phyloP scores from a whole-genome alignment of 2,797 vertebrate species.

The Adrianichthys oophorus region DNA sequence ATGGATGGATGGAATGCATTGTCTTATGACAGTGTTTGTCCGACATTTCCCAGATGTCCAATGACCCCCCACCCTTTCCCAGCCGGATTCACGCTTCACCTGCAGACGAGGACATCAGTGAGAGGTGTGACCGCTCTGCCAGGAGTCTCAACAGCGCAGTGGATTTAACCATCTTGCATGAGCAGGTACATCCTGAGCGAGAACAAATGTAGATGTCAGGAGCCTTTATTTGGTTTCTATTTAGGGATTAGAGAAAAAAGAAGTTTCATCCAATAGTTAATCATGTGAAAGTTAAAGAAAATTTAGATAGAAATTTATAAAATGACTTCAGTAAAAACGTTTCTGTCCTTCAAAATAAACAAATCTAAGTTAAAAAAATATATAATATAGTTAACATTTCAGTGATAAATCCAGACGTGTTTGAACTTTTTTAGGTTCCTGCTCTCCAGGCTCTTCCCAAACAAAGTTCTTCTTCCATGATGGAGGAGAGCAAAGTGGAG shows the following conservation, averaged over 20 bases:
- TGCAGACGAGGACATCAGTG: slow-evolving; percentile 4
- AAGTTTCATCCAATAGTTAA: not conserved
- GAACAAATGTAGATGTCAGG: not conserved
- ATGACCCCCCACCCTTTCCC: not conserved
- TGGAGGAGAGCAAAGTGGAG: slow-evolving; percentile 7
- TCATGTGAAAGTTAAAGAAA: too few relatives aligned
- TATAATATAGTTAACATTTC: not conserved
- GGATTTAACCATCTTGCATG: not conserved
- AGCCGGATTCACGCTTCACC: not conserved
- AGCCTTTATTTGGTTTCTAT: too few relatives aligned
- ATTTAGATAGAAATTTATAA: too few relatives aligned
- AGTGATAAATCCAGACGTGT: not conserved
- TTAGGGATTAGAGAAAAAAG: too few relatives aligned
- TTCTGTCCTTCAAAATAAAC: not conserved
- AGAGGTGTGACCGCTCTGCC: slow-evolving; percentile 63
- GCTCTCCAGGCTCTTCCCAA: not conserved
- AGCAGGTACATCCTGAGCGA: not conserved
- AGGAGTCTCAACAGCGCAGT: slow-evolving; percentile 7
- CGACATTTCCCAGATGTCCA: slow-evolving; percentile 23
- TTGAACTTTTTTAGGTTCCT: slow-evolving; percentile 25
- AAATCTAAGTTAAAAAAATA: accelerated
- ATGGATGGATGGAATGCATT: not conserved
- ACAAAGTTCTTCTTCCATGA: not conserved
- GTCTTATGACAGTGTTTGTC: not conserved
- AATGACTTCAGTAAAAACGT: too few relatives aligned